Conservation (phyloP, 2,113 vertebrate species). For the Polyodon spathula region DNA sequence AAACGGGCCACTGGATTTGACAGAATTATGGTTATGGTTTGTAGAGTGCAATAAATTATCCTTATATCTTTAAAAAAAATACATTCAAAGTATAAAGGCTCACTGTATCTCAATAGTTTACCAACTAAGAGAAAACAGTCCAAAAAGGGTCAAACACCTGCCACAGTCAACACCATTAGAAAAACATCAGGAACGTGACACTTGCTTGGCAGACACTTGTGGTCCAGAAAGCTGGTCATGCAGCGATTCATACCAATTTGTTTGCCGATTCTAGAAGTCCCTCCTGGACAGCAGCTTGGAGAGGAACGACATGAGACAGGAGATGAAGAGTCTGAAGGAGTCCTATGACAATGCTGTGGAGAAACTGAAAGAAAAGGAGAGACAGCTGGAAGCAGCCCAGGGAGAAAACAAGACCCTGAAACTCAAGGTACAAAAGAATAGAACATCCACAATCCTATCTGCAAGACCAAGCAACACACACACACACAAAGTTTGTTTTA, state of each 20-base stretch:
- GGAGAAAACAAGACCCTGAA: conserved; percentile 78
- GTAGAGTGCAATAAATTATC: no score
- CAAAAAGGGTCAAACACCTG: no score
- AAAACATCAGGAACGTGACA: no score
- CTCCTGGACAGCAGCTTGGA: conserved; percentile 78
- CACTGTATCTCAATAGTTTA: no score
- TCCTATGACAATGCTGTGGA: conserved; percentile 71
- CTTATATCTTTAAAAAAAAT: no score
- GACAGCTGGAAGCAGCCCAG: conserved; percentile 66
- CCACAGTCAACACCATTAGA: no score
- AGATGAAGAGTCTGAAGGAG: conserved; percentile 62
- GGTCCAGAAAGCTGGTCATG: background rate
- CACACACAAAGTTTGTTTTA: no score
- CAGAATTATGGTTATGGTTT: no score
- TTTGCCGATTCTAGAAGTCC: conserved; percentile 66
- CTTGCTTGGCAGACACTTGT: no score
- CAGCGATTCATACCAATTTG: background rate
- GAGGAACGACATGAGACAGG: conserved; percentile 64
- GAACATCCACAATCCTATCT: background rate
- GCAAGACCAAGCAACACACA: conserved; percentile 2
- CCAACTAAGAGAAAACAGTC: no score
- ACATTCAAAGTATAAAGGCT: no score
- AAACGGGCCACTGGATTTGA: no score
- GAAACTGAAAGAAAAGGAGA: conserved; percentile 71
- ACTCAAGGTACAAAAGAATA: conserved; percentile 62